phyloP scores from a whole-genome alignment of 2,113 vertebrate genomes.

The Kobus ellipsiprymnus region DNA sequence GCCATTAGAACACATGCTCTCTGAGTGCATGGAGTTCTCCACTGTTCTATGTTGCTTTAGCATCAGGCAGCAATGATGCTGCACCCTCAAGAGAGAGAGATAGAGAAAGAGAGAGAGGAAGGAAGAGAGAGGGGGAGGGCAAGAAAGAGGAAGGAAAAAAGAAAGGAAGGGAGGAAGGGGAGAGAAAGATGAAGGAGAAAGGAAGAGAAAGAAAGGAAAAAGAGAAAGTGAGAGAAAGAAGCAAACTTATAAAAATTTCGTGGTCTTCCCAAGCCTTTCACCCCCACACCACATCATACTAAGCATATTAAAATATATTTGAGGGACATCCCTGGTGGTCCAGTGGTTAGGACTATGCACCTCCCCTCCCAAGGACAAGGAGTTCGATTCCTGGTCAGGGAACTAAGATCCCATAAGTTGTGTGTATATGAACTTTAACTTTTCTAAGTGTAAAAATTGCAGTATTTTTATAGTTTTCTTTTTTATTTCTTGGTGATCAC shows the following conservation, averaged over 20 bases:
- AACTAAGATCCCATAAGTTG: neutral
- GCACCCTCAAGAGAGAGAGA: fast-evolving
- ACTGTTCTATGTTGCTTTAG: neutral
- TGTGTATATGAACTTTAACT: neutral
- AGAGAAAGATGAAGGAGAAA: no score
- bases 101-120: fast-evolving
- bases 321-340: neutral
- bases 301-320: neutral
- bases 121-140: no score
- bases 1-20: neutral
- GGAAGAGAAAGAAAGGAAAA: no score
- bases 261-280: neutral
- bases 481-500: neutral
- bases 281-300: neutral
- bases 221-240: no score
- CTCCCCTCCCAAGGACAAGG: neutral
- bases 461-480: neutral
- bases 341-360: neutral
- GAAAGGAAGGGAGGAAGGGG: no score
- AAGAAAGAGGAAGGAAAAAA: neutral
- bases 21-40: neutral
- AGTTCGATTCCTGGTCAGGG: neutral
- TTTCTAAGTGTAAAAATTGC: neutral
- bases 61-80: neutral
- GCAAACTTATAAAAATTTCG: neutral